phyloP scores from a whole-genome alignment of 2,113 vertebrate species.

The Microtus oregoni region DNA sequence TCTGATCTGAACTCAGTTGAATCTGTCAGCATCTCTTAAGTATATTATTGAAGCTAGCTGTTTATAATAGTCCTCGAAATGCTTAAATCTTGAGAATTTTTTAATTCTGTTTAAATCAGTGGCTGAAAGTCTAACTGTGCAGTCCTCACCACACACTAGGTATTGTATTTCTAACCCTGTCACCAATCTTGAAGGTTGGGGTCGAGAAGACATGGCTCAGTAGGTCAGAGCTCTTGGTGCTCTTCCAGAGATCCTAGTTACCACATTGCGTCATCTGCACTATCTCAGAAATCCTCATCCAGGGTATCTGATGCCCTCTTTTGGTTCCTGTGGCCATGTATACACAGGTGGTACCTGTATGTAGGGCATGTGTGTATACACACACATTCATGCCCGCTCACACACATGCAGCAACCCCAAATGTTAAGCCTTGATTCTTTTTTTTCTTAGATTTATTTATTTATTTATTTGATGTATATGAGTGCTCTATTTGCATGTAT shows the following conservation, averaged over 20 bases:
- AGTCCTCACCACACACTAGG: background rate
- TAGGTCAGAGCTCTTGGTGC: background rate
- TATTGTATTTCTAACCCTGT: conserved; percentile 11
- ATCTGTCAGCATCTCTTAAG: conserved; percentile 24
- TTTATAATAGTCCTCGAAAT: conserved; percentile 36
- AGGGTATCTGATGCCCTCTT: background rate
- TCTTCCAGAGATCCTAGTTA: background rate
- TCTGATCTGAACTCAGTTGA: conserved; percentile 40
- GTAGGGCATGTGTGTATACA: background rate
- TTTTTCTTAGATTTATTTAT: background rate
- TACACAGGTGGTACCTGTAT: background rate
- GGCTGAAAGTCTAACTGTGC: conserved; percentile 15
- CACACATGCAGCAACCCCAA: background rate
- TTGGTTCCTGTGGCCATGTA: background rate
- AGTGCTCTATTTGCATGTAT: background rate
- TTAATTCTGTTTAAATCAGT: conserved; percentile 34
- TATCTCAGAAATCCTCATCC: background rate
- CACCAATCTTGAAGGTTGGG: conserved; percentile 3
- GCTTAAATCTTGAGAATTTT: background rate
- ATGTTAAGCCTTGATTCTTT: background rate
- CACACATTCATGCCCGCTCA: background rate
- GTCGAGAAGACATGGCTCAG: background rate
- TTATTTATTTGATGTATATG: background rate
- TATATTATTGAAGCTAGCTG: conserved; percentile 20
- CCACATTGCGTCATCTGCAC: background rate